Evolutionary conservation across 2,888 invertebrate genomes (phyloP).

Genomic region (Ernsta delagoae): DNA sequence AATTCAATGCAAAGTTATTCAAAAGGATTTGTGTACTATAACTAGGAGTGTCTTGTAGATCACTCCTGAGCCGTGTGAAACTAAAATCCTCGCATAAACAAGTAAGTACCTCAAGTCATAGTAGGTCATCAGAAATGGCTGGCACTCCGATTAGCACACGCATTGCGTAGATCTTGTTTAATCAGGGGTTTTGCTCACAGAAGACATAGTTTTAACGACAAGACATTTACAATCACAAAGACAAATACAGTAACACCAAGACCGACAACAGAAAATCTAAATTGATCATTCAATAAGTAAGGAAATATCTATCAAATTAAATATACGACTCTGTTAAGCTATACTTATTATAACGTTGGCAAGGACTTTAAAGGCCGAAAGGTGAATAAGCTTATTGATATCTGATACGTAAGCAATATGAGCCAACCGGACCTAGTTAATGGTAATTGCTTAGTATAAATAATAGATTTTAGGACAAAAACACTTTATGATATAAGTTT

Average conservation of each 20-base stretch:
- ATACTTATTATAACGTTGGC: slow-evolving; percentile 5
- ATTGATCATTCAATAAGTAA: background rate
- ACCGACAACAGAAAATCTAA: too few relatives aligned
- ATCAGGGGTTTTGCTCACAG: background rate
- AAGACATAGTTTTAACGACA: background rate
- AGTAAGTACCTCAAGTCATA: slow-evolving; percentile 16
- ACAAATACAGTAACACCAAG: too few relatives aligned
- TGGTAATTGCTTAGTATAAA: background rate
- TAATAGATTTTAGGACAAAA: background rate
- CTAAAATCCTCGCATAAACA: slow-evolving; percentile 28
- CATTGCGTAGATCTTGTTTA: slow-evolving; percentile 26
- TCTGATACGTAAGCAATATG: slow-evolving; percentile 24
- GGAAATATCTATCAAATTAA: background rate
- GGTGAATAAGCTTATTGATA: slow-evolving; percentile 32
- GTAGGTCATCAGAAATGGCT: slow-evolving; percentile 31
- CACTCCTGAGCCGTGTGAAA: slow-evolving; percentile 30
- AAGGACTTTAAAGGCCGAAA: slow-evolving; percentile 36
- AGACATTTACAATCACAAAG: too few relatives aligned
- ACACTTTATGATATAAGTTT: too few relatives aligned
- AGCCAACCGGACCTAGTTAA: slow-evolving; percentile 23
- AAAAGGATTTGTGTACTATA: slow-evolving; percentile 15
- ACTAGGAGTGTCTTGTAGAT: slow-evolving; percentile 13
- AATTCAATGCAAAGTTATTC: slow-evolving; percentile 1
- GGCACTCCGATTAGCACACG: slow-evolving; percentile 10
- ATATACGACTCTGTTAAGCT: background rate